Evolutionary conservation across 2,113 vertebrate genomes (phyloP), one percentile per base, ranked within the genome.

Genomic region (Oxyura jamaicensis): DNA sequence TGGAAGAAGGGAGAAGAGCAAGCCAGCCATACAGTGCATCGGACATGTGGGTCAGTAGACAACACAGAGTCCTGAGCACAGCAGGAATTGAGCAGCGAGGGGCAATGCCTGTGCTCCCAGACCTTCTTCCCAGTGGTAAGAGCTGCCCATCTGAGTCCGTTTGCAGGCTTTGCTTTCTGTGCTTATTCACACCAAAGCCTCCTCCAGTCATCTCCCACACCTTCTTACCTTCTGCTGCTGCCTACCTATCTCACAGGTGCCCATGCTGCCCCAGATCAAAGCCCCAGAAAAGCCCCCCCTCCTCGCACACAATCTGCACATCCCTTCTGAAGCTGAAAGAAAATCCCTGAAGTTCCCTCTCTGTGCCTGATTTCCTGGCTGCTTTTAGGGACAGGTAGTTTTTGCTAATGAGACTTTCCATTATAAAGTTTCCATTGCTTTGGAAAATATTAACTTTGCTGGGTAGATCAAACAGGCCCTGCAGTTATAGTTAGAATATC

Each of bases 361-460:
- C 78, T 73, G 74, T 82, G 72, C 77, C 76, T 71, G 48, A 94
- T 95, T 95, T 94, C 82, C 67, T 94, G 95, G 83, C 35, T 96
- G 86, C 90, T 97, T 94, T 97, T 93, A 97, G 95, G 92, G 91
- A 93, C 81, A 97, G 93, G 66, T 92, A 96, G 88, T 79, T 95
- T 92, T 87, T 97, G 90, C 93, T 97, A 97, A 97, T 95, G 84
- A 96, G 87, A 95, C 95, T 96, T 97, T 97, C 96, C 93, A 96
- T 97, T 97, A 96, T 96, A 96, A 97, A 97, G 91, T 96, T 97
- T 97, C 90, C 87, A 93, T 89, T 86, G 83, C 95, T 97, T 94
- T 90, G 90, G 83, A 98, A 98, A 98, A 97, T 97, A 98, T 93
- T 97, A 97, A 96, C 97, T 96, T 96, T 96, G 87, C 95, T 36